Conservation (phyloP, 2,113 vertebrate species). For the Daboia siamensis region DNA sequence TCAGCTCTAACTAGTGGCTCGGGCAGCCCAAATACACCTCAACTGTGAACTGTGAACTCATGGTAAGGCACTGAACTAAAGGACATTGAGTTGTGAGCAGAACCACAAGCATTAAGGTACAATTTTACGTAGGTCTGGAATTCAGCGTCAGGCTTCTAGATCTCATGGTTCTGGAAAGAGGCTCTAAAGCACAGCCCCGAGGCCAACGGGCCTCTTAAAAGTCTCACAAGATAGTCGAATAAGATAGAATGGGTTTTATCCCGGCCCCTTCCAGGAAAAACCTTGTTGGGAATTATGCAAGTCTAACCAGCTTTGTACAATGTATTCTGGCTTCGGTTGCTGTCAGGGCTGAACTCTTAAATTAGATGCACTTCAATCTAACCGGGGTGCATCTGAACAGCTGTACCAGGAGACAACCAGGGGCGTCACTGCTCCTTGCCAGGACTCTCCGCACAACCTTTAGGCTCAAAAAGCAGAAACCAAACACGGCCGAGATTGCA, state of each 20-base stretch:
- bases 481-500: constrained; percentile 14
- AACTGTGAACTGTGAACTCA: too few species aligned
- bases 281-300: not conserved
- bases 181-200: too few species aligned
- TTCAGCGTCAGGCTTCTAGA: not conserved
- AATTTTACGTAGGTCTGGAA: not conserved
- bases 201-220: not conserved
- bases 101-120: not conserved
- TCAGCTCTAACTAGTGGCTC: not conserved
- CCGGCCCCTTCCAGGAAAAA: not conserved
- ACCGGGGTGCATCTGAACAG: not conserved
- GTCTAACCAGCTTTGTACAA: not conserved
- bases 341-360: not conserved
- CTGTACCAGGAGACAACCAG: not conserved
- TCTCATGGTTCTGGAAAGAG: not conserved
- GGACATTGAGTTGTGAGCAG: not conserved
- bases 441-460: too few species aligned
- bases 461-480: not conserved
- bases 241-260: not conserved
- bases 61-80: not conserved
- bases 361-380: not conserved
- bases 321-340: not conserved
- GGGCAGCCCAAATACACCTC: not conserved
- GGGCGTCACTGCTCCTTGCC: not conserved
- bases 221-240: not conserved